Evolutionary conservation across 2,797 vertebrate species (phyloP), one percentile per base, ranked within the genome.

Genomic region (Sphenopsis melanotis): DNA sequence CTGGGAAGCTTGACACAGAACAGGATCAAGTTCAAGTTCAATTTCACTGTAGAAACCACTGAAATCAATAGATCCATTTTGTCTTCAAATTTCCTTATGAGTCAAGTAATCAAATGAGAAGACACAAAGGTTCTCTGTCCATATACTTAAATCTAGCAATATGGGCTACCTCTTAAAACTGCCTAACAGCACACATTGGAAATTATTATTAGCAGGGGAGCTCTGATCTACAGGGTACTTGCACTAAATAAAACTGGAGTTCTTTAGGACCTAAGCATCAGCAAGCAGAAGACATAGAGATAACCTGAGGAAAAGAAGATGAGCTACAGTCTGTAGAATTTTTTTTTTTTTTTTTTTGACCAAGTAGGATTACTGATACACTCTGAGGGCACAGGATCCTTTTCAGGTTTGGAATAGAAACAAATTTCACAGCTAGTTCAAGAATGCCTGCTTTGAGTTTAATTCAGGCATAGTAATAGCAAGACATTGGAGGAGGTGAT

Each of bases 31-130:
- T 57, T 75, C 26, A 50, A 90, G 46, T 41, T 90, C 22, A 41
- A 56, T 86, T 86, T 89, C 55, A 56, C 65, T 63, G n/a, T 37
- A 65, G 76, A 55, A 88, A 83, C 23, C 57, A 88, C 20, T 64
- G 21, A 70, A 84, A 94, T 63, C 23, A 87, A 86, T 14, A 92
- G 30, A 60, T 66, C 3, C 0, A 2, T 66, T 95, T 87, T 4
- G 4, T 82, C 52, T 85, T 82, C 52, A 55, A 57, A 94, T 75
- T 86, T 66, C 52, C 32, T 60, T 79, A 50, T 23, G 16, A 81
- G 34, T 60, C n/a, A 46, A 53, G 44, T 65, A 87, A 93, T 41
- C 24, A 50, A 74, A 77, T 24, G 29, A 83, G 52, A 86, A 61
- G 26, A 65, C 0, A 0, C 11, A 34, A 24, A 44, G 6, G 21